Evolutionary conservation across 2,797 vertebrate genomes (phyloP).

Genomic region (Lagocephalus sceleratus): DNA sequence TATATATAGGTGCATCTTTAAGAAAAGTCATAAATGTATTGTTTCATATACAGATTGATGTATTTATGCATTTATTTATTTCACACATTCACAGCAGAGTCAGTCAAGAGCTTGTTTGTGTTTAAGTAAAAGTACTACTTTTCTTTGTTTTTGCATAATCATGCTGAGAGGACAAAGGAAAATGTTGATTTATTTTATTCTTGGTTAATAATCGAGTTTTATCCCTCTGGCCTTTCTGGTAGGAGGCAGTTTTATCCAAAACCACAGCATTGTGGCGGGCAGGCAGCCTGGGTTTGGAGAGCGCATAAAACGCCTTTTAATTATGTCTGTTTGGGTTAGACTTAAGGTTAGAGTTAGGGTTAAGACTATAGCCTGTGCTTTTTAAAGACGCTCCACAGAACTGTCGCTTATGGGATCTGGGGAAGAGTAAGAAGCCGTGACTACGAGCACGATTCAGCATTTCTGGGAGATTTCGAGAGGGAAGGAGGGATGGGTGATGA

Average conservation of each 20-base stretch:
- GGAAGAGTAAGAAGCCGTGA: conserved; percentile 18
- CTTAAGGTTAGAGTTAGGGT: conserved; percentile 61
- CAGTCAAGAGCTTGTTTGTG: conserved; percentile 36
- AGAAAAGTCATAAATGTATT: conserved; percentile 43
- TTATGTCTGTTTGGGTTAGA: conserved; percentile 68
- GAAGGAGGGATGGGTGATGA: neutral
- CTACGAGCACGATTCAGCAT: conserved; percentile 10
- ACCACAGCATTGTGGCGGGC: conserved; percentile 60
- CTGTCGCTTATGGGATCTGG: conserved; percentile 27
- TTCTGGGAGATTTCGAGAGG: conserved; percentile 8
- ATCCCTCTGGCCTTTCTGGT: conserved; percentile 29
- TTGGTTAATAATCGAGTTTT: conserved; percentile 51
- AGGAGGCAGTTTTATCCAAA: conserved; percentile 50
- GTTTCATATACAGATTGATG: conserved; percentile 56
- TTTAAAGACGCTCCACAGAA: conserved; percentile 46
- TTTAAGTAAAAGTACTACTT: conserved; percentile 26
- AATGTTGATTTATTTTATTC: conserved; percentile 42
- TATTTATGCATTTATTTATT: conserved; percentile 82
- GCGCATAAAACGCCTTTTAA: conserved; percentile 72
- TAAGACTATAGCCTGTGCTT: conserved; percentile 53
- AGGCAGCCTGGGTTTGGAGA: conserved; percentile 57
- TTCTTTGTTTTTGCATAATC: conserved; percentile 19
- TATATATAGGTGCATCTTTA: conserved; percentile 40
- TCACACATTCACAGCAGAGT: conserved; percentile 53
- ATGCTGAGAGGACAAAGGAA: conserved; percentile 10